Evolutionary conservation across 2,888 invertebrate species (phyloP), one percentile per base, ranked within the genome.

Genomic region (Buathra laborator): DNA sequence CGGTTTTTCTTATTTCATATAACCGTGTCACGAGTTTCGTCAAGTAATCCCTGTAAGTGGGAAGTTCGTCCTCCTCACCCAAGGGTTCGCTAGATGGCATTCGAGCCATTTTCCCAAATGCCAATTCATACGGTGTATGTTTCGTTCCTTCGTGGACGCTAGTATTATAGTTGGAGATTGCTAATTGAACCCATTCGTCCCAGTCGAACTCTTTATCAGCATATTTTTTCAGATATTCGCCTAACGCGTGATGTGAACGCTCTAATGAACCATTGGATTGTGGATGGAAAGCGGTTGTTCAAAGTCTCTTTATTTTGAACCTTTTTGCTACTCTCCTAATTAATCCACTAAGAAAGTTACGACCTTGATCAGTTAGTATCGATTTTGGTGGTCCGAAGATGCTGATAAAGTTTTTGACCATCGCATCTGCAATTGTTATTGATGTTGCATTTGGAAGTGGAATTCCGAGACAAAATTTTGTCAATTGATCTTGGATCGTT

Each of bases 371-470:
- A 0, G 81, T 74, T 32, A 74, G 48, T 5, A 74, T 29, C 0
- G 67, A 51, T 53, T 74, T 72, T n/a, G 81, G 74, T 16, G 81
- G 29, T 24, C 81, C 81, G 19, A 81, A 74, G 3, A 81, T 16
- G 14, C 14, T 32, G 19, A 74, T 75, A 46, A 74, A 74, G 7
- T 19, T n/a, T 12, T 75, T 66, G 12, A 72, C 24, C 32, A 72
- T 53, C 4, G 62, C 71, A 10, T 71, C 24, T 0, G 74, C 74
- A 9, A 74, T 51, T 7, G 37, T 64, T 19, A 37, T 10, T 4
- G 71, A 37, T 5, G 56, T 56, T 14, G 71, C 71, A 16, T 72
- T 43, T n/a, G 56, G 71, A 16, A 72, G 53, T 10, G 71, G 56
- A 44, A 56, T 56, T 5, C 43, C 71, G 7, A 72, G 10, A 72